Percentiles rank a stretch among this genome's conserved stretches.
phyloP scores from a whole-genome alignment of 1,140 invertebrate species.

The Drosophila azteca region DNA sequence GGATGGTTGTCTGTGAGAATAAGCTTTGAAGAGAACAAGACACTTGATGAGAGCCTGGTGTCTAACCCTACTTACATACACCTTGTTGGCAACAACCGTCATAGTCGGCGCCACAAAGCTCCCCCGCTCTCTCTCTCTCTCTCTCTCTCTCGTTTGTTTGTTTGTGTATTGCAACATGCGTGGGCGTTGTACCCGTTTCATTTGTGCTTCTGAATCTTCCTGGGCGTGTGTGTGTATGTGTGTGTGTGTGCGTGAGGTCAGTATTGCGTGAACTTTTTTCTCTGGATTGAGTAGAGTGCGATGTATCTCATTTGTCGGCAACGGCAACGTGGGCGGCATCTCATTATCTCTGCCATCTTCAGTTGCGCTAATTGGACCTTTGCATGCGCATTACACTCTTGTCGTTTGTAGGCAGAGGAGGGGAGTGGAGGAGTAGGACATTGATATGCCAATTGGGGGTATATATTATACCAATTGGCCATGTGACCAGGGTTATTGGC shows the following conservation, averaged over 20 bases:
- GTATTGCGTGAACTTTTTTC: conserved; percentile 66
- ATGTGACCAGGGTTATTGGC: background rate
- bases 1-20: too few relatives aligned
- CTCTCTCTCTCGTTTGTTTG: conserved; percentile 33
- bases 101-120: conserved; percentile 56
- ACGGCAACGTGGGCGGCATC: conserved; percentile 3
- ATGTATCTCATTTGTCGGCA: too few relatives aligned
- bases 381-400: conserved; percentile 21
- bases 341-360: conserved; percentile 29
- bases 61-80: too few relatives aligned
- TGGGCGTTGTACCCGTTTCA: conserved; percentile 62
- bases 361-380: conserved; percentile 43
- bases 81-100: too few relatives aligned
- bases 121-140: conserved; percentile 8
- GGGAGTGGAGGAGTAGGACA: background rate
- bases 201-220: conserved; percentile 15
- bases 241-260: conserved; percentile 50
- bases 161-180: conserved; percentile 65
- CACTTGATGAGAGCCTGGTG: too few relatives aligned
- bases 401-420: background rate
- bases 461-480: conserved; percentile 13
- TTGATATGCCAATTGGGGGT: conserved; percentile 40
- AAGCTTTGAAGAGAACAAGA: too few relatives aligned
- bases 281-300: conserved; percentile 17
- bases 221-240: conserved; percentile 2